Evolutionary conservation across 2,113 vertebrate species (phyloP).

Genomic region (Petromus typicus): DNA sequence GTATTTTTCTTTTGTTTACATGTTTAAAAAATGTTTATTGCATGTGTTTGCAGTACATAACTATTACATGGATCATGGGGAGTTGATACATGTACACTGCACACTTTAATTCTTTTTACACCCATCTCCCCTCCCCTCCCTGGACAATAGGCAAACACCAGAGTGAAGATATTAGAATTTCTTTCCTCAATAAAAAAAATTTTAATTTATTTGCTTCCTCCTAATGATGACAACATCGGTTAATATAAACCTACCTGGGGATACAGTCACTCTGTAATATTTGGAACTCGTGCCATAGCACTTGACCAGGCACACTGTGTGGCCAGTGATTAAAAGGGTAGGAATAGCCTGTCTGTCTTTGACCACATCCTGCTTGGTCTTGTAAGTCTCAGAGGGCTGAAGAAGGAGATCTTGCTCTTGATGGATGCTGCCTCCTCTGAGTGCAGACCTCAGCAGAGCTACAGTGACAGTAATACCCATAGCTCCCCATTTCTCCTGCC

Average conservation of each 20-base stretch:
- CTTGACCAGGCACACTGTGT: fast-evolving
- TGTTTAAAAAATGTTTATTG: too few species aligned
- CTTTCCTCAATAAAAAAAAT: not conserved
- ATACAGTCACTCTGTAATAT: fast-evolving
- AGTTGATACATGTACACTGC: too few species aligned
- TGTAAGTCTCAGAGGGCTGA: not conserved
- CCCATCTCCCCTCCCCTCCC: too few species aligned
- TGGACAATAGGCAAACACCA: too few species aligned
- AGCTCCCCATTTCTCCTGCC: not conserved
- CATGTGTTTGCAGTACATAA: too few species aligned
- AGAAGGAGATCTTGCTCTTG: fast-evolving
- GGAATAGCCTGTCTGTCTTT: too few species aligned
- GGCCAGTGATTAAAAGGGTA: not conserved
- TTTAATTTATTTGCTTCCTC: not conserved
- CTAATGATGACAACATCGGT: fast-evolving
- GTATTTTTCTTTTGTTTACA: too few species aligned
- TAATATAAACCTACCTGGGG: fast-evolving
- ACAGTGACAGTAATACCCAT: not conserved
- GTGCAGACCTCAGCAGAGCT: too few species aligned
- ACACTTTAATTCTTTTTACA: too few species aligned
- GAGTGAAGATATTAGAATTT: too few species aligned
- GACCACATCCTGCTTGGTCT: not conserved
- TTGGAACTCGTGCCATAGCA: fast-evolving
- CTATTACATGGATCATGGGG: too few species aligned
- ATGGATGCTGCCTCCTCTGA: not conserved